Evolutionary conservation across 2,797 vertebrate species (phyloP), one percentile per base, ranked within the genome.

Genomic region (Pempheris klunzingeri): DNA sequence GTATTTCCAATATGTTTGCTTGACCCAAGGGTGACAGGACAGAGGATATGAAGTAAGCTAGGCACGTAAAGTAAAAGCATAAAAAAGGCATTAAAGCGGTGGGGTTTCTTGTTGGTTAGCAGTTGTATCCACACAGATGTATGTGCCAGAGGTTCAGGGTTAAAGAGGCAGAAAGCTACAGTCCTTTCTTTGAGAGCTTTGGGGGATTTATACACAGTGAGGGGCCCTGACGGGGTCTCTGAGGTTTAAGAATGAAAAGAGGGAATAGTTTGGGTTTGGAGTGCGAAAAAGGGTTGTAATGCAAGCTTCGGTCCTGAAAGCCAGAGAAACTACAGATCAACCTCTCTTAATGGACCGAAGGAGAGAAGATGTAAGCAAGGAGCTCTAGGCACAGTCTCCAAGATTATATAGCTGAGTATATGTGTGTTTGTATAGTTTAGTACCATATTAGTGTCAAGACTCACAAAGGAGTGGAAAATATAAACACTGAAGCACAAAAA

Each of bases 101-200:
- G 39, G 54, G 76, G 69, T 64, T 81, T 85, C 52, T 65, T 69
- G 67, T 67, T 71, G 68, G 79, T 41, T 47, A 46, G n/a, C 44
- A 49, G 66, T 79, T 67, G 43, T 47, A 75, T 65, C 68, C 66
- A 79, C 58, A 66, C 54, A 68, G 59, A 74, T 49, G 28, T 18
- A 46, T 65, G 30, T 78, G 84, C 80, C 70, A 86, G 66, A 78
- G 52, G 61, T 78, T 73, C 70, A 32, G 43, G 71, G 78, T 68
- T 76, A 80, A 65, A 86, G 54, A 71, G 55, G 43, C 55, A 76
- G 58, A 64, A 72, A 58, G 50, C 22, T 59, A 26, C 61, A 70
- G 59, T 58, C 46, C 60, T 76, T 54, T 73, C 71, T 72, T 73
- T 76, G 36, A 78, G 43, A 63, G 68, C 24, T 80, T 80, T 82